Percentiles rank a stretch among this genome's conserved stretches.
phyloP scores from a whole-genome alignment of 2,888 invertebrate genomes.

The Aporophyla lueneburgensis region DNA sequence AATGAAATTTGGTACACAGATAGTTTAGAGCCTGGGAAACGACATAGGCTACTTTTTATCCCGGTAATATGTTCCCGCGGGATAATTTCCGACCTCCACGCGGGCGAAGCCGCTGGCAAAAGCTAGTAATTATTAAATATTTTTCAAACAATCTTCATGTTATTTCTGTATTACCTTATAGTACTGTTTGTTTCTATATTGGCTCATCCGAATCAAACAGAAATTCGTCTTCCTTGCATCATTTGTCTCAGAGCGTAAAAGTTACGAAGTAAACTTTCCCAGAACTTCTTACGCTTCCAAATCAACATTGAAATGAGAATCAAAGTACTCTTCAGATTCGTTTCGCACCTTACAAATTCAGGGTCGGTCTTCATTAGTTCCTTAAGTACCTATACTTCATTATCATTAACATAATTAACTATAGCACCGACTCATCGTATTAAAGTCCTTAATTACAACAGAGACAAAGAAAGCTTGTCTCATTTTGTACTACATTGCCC shows the following conservation, averaged over 20 bases:
- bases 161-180: not conserved
- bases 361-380: constrained; percentile 21
- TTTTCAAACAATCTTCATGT: not conserved
- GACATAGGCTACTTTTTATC: too few relatives aligned
- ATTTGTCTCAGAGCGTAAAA: not conserved
- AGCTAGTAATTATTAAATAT: too few relatives aligned
- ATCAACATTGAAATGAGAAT: constrained; percentile 38
- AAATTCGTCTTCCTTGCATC: not conserved
- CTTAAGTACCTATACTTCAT: constrained; percentile 20
- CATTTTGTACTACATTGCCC: constrained; percentile 35
- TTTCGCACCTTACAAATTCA: constrained; percentile 33
- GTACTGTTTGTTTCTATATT: not conserved
- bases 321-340: constrained; percentile 12
- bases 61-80: too few relatives aligned
- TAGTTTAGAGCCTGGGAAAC: too few relatives aligned
- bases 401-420: constrained; percentile 42
- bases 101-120: too few relatives aligned
- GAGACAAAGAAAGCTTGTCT: constrained; percentile 27
- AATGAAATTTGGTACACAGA: too few relatives aligned
- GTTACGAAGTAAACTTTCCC: not conserved
- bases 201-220: not conserved
- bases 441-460: constrained; percentile 40
- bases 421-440: constrained; percentile 23
- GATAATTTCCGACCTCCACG: too few relatives aligned
- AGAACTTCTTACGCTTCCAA: constrained; percentile 2